A percentile compares a stretch with the other conserved stretches of the same genome.
Conservation (phyloP, 2,113 vertebrate species). For the Pelecanoides urinatrix region DNA sequence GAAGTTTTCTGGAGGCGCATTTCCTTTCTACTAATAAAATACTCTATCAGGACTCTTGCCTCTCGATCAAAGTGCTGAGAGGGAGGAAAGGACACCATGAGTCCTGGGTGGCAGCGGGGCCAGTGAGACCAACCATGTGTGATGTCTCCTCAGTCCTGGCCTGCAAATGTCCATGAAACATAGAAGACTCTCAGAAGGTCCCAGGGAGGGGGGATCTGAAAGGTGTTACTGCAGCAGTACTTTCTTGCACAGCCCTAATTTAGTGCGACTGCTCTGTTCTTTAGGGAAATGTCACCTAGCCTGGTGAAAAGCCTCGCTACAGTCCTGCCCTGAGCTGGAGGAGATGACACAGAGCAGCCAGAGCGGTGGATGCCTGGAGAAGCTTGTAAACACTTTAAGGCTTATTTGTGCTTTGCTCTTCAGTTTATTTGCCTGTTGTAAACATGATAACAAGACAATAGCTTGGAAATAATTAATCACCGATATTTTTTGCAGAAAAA, state of each 20-base stretch:
- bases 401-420: neutral
- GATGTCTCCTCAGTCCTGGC: neutral
- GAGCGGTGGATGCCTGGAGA: fast-evolving
- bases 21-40: neutral
- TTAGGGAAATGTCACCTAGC: neutral
- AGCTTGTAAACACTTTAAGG: neutral
- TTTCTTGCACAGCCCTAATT: neutral
- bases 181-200: neutral
- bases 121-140: neutral
- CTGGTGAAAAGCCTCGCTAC: neutral
- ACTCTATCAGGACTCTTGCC: neutral
- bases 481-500: neutral
- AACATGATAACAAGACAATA: neutral
- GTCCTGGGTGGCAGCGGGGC: neutral
- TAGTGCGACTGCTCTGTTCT: neutral
- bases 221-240: neutral
- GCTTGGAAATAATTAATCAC: neutral
- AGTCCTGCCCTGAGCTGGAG: neutral
- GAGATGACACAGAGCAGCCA: neutral
- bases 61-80: neutral
- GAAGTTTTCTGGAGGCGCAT: neutral
- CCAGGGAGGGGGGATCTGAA: neutral
- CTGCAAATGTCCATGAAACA: neutral
- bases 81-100: neutral
- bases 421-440: neutral